Base-by-base conservation (phyloP, 2,797 vertebrate genomes). In the Siniperca scherzeri region DNA sequence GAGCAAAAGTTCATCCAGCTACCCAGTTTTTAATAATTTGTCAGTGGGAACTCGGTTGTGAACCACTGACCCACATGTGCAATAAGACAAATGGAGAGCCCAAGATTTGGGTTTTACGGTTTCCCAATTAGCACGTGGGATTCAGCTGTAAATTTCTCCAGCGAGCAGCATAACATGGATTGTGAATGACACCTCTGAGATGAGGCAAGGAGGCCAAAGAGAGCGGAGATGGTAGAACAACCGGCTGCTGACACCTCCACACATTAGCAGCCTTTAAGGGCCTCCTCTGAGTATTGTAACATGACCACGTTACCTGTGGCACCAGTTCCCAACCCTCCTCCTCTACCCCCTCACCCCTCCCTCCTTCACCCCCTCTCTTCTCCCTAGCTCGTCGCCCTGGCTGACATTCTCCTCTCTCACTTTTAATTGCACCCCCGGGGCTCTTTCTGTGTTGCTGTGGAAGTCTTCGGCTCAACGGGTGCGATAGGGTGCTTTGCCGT, bases 351-450 rank as follows among this genome's bases (percentile, higher is more conserved):
- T 1, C 5, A 2, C 25, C 5, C n/a, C 17, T 5, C 40, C 33
- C 69, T 38, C 16, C 36, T 68, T 48, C 65, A 13, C 70, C 25
- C 65, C 5, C 30, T 19, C 14, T 57, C 73, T 3, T 55, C 83
- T 62, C 33, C 73, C 66, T 74, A n/a, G 77, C 91, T 86, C 82
- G 3, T 66, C 89, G 74, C 84, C 78, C 73, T 68, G 82, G 82
- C 93, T 95, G 93, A 96, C 94, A 95, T 96, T 96, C 93, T 95
- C 91, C 91, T 94, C 87, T 85, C 94, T 94, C 93, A 85, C 93
- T 94, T 93, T 93, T 96, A 96, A 95, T 96, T 96, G 94, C 93
- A 88, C 94, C 93, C 94, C 78, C 19, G 92, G 90, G 94, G 92
- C 71, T 87, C 82, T 89, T 82, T 85, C 86, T 82, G 85, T 89